A percentile compares a stretch with the other conserved stretches of the same genome.
Conservation (phyloP, 2,797 vertebrate genomes). For the Sphenodon punctatus region DNA sequence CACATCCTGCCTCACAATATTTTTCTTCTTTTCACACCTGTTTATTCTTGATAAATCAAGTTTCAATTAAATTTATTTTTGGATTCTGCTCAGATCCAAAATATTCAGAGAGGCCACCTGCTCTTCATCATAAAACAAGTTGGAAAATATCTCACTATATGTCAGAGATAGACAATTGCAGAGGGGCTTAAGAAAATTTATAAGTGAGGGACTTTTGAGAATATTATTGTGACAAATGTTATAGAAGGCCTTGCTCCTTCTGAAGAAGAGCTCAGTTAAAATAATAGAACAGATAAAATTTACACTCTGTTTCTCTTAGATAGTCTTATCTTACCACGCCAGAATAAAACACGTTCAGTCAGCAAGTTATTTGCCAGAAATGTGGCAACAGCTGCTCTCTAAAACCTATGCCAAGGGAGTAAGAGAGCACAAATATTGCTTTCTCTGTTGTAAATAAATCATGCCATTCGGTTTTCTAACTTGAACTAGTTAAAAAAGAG, state of each 20-base stretch:
- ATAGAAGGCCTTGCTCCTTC: background rate
- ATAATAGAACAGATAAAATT: background rate
- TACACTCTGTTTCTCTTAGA: background rate
- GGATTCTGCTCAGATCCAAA: background rate
- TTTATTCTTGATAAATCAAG: background rate
- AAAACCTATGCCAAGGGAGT: slow-evolving; percentile 30
- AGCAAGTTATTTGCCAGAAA: slow-evolving; percentile 34
- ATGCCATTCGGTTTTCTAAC: slow-evolving; percentile 30
- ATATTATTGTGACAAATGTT: background rate
- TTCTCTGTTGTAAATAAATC: slow-evolving; percentile 58
- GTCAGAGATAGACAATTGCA: background rate
- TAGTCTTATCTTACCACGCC: background rate
- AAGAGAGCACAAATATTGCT: slow-evolving; percentile 49
- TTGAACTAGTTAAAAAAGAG: slow-evolving; percentile 34
- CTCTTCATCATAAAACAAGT: background rate
- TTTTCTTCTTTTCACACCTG: background rate
- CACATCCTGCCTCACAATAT: background rate
- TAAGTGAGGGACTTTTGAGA: background rate
- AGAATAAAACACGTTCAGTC: background rate
- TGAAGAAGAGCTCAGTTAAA: background rate
- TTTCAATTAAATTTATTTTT: background rate
- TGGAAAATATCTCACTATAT: background rate
- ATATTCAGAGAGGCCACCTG: background rate
- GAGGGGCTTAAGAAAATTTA: background rate
- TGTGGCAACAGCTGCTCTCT: slow-evolving; percentile 16